Evolutionary conservation across 1,140 invertebrate genomes (phyloP).

Genomic region (Dreissena rostriformis): DNA sequence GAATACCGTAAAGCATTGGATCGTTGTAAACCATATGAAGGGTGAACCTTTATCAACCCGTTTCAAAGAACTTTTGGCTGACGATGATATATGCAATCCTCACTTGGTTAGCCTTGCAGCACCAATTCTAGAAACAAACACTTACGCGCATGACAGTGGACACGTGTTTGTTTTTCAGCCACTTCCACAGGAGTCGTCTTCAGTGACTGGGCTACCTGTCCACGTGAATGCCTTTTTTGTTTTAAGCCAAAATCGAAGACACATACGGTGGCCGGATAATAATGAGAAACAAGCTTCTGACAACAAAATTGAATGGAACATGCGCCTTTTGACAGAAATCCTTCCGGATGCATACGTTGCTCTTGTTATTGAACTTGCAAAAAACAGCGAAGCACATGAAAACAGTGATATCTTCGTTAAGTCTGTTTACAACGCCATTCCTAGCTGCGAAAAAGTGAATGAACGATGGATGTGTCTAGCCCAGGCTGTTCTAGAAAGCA

Average conservation of each 20-base stretch:
- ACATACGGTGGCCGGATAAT: conserved; percentile 68
- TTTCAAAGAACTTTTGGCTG: conserved; percentile 13
- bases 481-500: not conserved
- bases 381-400: not conserved
- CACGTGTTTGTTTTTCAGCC: conserved; percentile 75
- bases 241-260: conserved; percentile 66
- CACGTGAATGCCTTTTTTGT: conserved; percentile 73
- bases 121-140: not conserved
- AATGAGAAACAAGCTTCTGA: conserved; percentile 44
- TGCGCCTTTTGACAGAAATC: conserved; percentile 60
- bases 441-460: not conserved
- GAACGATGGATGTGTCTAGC: conserved; percentile 16
- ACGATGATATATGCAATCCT: conserved; percentile 43
- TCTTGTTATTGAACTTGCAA: conserved; percentile 19
- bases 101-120: conserved; percentile 67
- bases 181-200: conserved; percentile 59
- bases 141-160: not conserved
- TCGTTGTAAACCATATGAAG: conserved; percentile 37
- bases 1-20: conserved; percentile 20
- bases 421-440: conserved; percentile 5
- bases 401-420: not conserved
- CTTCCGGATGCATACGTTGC: conserved; percentile 53
- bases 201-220: conserved; percentile 69
- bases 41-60: conserved; percentile 10
- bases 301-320: conserved; percentile 68